Evolutionary conservation across 2,888 invertebrate species (phyloP).

Genomic region (Lepetodrilus schrolli): DNA sequence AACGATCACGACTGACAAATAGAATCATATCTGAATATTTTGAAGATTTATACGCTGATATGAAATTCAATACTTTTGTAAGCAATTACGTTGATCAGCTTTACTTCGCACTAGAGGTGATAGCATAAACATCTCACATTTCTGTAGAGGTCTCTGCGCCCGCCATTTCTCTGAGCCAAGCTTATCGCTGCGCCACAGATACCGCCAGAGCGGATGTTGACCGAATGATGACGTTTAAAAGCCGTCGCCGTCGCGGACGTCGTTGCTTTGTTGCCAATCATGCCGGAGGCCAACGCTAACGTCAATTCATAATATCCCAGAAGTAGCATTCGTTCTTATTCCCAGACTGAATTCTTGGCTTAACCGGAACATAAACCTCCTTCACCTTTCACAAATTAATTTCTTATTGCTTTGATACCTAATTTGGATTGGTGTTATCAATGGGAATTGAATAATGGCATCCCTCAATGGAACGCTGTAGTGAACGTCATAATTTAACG

Average conservation of each 20-base stretch:
- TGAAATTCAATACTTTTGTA: slow-evolving; percentile 18
- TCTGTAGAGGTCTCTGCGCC: background rate
- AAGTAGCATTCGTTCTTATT: too few relatives aligned
- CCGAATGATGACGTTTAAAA: background rate
- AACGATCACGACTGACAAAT: too few relatives aligned
- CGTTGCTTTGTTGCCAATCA: background rate
- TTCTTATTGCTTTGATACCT: slow-evolving; percentile 8
- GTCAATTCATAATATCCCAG: too few relatives aligned
- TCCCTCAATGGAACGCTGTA: too few relatives aligned
- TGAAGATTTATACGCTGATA: slow-evolving; percentile 7
- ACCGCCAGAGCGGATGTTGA: background rate
- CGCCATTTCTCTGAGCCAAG: background rate
- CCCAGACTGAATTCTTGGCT: too few relatives aligned
- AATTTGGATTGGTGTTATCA: background rate
- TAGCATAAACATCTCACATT: background rate
- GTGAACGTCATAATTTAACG: too few relatives aligned
- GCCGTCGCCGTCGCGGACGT: background rate
- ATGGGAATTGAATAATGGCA: slow-evolving; percentile 14
- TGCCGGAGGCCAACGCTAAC: too few relatives aligned
- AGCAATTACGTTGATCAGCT: slow-evolving; percentile 14
- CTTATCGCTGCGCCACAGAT: background rate
- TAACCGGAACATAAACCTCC: background rate
- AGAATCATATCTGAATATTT: background rate
- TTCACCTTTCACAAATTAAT: slow-evolving; percentile 15
- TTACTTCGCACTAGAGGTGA: background rate